A percentile compares a stretch with the other conserved stretches of the same genome.
These are phyloP conservation scores for Subacronicta megacephala DNA, from an alignment of 2,888 invertebrate genomes.

Conservation along the genomic window DNA sequence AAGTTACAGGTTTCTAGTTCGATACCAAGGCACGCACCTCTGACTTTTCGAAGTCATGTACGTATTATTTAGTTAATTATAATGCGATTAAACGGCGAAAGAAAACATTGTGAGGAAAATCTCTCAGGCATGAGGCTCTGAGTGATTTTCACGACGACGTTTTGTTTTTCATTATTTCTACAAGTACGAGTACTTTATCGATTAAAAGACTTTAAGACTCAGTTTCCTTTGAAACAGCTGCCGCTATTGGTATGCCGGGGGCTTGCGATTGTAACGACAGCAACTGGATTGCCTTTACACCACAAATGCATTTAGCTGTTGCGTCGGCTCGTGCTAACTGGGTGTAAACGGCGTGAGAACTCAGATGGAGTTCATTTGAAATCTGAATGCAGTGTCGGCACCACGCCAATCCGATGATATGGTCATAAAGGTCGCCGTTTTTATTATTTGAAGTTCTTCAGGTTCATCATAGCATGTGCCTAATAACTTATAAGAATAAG, in stretches of 20 bases:
- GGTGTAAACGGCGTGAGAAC: constrained; percentile 31
- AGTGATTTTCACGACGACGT: too few species aligned
- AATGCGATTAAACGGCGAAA: too few species aligned
- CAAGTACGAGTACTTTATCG: not conserved
- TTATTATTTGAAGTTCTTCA: not conserved
- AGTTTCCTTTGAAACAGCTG: not conserved
- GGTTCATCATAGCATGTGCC: too few species aligned
- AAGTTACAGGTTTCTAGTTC: too few species aligned
- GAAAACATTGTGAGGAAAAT: too few species aligned
- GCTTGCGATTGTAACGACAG: constrained; percentile 15
- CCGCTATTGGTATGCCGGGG: constrained; percentile 27
- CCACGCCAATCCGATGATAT: constrained; percentile 25
- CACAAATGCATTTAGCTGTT: constrained; percentile 47
- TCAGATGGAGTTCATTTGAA: constrained; percentile 11
- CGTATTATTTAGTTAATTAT: too few species aligned
- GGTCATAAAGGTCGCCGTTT: constrained; percentile 1
- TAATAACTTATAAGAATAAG: too few species aligned
- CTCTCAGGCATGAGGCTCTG: too few species aligned
- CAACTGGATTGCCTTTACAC: constrained; percentile 37
- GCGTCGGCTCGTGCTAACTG: constrained; percentile 29
- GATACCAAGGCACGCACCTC: too few species aligned
- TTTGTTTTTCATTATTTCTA: too few species aligned
- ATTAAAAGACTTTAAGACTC: not conserved
- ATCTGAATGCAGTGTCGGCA: constrained; percentile 5
- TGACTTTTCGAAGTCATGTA: too few species aligned